Evolutionary conservation across 2,888 invertebrate species (phyloP).

Genomic region (Apoda limacodes): DNA sequence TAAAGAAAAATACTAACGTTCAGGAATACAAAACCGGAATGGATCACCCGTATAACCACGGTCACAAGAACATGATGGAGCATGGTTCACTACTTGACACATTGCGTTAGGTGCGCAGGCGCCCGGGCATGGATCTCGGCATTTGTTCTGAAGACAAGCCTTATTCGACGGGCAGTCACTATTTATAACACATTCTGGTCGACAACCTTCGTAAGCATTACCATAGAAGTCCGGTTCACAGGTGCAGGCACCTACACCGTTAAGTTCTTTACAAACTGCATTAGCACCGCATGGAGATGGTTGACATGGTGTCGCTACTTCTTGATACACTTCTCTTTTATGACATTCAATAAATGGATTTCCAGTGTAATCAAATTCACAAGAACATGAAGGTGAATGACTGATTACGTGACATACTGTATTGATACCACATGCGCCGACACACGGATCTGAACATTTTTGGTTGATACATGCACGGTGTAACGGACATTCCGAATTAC

Average conservation of each 20-base stretch:
- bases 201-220: slow-evolving; percentile 81
- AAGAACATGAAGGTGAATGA: slow-evolving; percentile 79
- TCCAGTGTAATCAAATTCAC: slow-evolving; percentile 75
- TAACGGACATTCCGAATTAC: slow-evolving; percentile 79
- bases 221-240: slow-evolving; percentile 79
- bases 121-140: slow-evolving; percentile 82
- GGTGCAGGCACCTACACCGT: slow-evolving; percentile 74
- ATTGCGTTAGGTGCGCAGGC: slow-evolving; percentile 81
- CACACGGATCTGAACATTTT: slow-evolving; percentile 82
- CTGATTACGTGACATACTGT: slow-evolving; percentile 81
- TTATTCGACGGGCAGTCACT: slow-evolving; percentile 77
- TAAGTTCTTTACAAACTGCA: slow-evolving; percentile 72
- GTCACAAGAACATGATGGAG: slow-evolving; percentile 76
- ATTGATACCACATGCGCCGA: slow-evolving; percentile 77
- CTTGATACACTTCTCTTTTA: slow-evolving; percentile 39
- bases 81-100: slow-evolving; percentile 79
- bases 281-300: slow-evolving; percentile 76
- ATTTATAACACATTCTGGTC: slow-evolving; percentile 78
- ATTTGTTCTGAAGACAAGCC: slow-evolving; percentile 79
- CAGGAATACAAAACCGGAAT: slow-evolving; percentile 70
- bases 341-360: slow-evolving; percentile 81
- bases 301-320: slow-evolving; percentile 65
- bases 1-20: slow-evolving; percentile 60
- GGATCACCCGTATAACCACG: slow-evolving; percentile 80
- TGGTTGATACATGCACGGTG: slow-evolving; percentile 80